Evolutionary conservation across 2,888 invertebrate genomes (phyloP), one percentile per base, ranked within the genome.

Genomic region (Papilio elwesi): DNA sequence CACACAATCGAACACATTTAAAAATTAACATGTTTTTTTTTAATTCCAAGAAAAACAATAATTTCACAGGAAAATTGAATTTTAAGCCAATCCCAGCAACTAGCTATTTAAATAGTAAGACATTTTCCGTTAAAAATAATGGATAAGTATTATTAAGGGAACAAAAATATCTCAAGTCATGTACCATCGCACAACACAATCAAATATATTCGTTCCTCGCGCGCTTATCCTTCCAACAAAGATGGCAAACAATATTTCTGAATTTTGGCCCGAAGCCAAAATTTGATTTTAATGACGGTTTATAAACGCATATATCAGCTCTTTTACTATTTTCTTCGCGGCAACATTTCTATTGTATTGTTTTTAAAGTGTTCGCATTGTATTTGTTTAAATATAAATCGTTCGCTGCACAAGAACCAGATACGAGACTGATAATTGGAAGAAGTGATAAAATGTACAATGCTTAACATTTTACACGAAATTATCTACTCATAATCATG

Each of bases 201-300:
- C 77, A 75, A 80, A 83, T 78, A 87, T 86, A 77, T 85, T 82
- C 76, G 81, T 81, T 80, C 77, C 83, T 77, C 77, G 75, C 55
- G 8, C 64, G 79, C 82, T 84, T 87, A 88, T 85, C 84, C 84
- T 88, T 89, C 83, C 83, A 87, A 85, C 84, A 85, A 88, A 89
- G 87, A 90, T 82, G 85, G 86, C 87, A 88, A 88, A 90, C 87
- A 90, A 89, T 90, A 90, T 89, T 88, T 88, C 83, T 87, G 87
- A 83, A 87, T 86, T 79, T 87, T 93, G 93, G 92, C 84, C 68
- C 78, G 64, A 52, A 49, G 91, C 93, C 93, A 93, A 89, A 87
- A 90, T 90, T 90, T 90, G 87, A 90, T 92, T 93, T 90, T 92
- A 93, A 93, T 92, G 90, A 90, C 90, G 90, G 83, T 89, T 90